Evolutionary conservation across 2,113 vertebrate genomes (phyloP).

Genomic region (Bambusicola thoracicus): DNA sequence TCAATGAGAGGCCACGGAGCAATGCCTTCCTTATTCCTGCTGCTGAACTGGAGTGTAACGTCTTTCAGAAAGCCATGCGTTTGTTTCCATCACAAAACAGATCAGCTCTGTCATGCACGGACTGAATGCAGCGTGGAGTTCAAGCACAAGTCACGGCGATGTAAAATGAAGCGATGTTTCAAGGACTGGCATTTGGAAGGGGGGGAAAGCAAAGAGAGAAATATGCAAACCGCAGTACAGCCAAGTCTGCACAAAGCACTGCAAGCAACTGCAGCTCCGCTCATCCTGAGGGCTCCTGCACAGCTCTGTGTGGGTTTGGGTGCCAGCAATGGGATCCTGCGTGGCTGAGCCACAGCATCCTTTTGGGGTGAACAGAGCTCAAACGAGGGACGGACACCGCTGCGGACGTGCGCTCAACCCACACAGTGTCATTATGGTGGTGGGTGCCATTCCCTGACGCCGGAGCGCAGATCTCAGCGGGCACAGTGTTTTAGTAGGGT

Average conservation of each 20-base stretch:
- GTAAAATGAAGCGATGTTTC: neutral
- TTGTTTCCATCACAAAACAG: neutral
- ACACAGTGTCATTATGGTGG: fast-evolving
- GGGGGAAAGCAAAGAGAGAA: slow-evolving; percentile 39
- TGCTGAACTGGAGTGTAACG: neutral
- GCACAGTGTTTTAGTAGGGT: neutral
- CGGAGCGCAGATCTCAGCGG: neutral
- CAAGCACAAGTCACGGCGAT: slow-evolving; percentile 32
- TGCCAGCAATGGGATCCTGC: neutral
- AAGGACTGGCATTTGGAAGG: slow-evolving; percentile 10
- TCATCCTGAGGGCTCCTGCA: slow-evolving; percentile 1
- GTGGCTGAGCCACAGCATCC: neutral
- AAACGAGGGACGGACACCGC: neutral
- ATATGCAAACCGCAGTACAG: slow-evolving; percentile 1
- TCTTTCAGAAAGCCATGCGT: slow-evolving; percentile 6
- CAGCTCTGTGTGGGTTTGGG: neutral
- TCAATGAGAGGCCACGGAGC: neutral
- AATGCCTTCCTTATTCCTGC: neutral
- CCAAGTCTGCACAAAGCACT: slow-evolving; percentile 29
- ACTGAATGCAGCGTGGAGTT: neutral
- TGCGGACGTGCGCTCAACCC: neutral
- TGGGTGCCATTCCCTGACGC: slow-evolving; percentile 7
- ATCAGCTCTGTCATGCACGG: slow-evolving; percentile 21
- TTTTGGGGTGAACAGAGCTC: neutral
- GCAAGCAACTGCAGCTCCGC: slow-evolving; percentile 31